Evolutionary conservation across 2,113 vertebrate species (phyloP).

Genomic region (Pelecanoides urinatrix): DNA sequence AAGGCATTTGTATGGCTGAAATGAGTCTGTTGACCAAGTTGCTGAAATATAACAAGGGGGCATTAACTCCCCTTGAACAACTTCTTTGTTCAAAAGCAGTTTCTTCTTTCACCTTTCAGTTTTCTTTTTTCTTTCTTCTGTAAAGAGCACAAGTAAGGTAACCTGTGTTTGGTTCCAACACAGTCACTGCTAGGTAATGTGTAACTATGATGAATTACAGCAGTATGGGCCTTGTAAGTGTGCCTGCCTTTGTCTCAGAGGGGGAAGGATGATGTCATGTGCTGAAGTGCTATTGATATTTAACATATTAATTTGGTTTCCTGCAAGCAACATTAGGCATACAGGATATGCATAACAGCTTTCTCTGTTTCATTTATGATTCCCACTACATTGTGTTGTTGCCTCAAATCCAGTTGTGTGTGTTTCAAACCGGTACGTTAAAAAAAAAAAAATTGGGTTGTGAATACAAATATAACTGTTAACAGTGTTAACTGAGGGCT

Average conservation of each 20-base stretch:
- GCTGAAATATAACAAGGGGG: background rate
- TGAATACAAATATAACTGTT: background rate
- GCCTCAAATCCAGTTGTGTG: background rate
- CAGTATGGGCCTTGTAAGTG: background rate
- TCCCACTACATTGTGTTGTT: background rate
- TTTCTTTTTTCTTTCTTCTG: background rate
- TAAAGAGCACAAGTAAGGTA: background rate
- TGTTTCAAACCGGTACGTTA: background rate
- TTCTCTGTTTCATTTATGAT: background rate
- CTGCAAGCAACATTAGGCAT: background rate
- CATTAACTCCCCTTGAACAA: background rate
- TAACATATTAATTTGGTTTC: background rate
- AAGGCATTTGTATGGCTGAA: background rate
- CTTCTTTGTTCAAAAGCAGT: background rate
- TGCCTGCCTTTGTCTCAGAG: background rate
- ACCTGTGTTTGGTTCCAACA: accelerated
- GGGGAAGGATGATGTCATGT: background rate
- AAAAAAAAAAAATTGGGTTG: background rate
- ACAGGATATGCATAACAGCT: background rate
- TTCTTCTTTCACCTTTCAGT: background rate
- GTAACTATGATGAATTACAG: background rate
- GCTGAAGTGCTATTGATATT: background rate
- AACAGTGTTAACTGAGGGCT: background rate
- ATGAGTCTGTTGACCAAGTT: background rate
- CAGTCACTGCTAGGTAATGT: background rate